Conservation (phyloP, 2,888 invertebrate species). For the Busseola fusca region DNA sequence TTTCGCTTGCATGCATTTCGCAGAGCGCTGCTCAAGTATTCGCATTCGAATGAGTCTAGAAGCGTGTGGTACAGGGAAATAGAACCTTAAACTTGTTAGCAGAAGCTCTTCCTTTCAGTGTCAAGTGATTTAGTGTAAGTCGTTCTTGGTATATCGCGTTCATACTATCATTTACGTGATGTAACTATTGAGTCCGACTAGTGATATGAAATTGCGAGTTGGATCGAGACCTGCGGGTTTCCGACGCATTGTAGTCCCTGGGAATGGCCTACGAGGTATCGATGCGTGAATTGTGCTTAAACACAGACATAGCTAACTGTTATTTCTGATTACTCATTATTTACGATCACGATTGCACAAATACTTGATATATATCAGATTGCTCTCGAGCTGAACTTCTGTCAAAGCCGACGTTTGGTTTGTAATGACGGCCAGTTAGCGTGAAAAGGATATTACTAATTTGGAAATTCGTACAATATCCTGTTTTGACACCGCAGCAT, state of each 20-base stretch:
- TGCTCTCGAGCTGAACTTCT: constrained; percentile 35
- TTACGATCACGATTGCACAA: constrained; percentile 56
- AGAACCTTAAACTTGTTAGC: constrained; percentile 66
- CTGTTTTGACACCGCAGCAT: constrained; percentile 65
- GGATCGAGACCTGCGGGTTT: constrained; percentile 69
- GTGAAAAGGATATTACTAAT: constrained; percentile 53
- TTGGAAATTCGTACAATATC: constrained; percentile 62
- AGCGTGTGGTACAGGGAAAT: constrained; percentile 60
- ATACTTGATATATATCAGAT: constrained; percentile 30
- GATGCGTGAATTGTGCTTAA: constrained; percentile 62
- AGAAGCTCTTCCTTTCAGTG: constrained; percentile 66
- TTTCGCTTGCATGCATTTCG: constrained; percentile 77
- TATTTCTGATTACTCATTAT: constrained; percentile 62
- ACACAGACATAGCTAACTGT: constrained; percentile 68
- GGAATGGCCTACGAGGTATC: constrained; percentile 68
- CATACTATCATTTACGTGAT: constrained; percentile 84
- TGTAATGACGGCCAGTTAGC: constrained; percentile 31
- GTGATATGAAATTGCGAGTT: constrained; percentile 77
- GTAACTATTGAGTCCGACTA: constrained; percentile 80
- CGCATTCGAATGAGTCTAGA: constrained; percentile 69
- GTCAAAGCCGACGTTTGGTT: constrained; percentile 7
- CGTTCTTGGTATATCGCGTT: constrained; percentile 64
- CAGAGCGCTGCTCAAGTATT: constrained; percentile 71
- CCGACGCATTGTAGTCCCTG: constrained; percentile 74
- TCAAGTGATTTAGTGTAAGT: constrained; percentile 57